Evolutionary conservation across 2,888 invertebrate species (phyloP), one percentile per base, ranked within the genome.

Genomic region (Aplocera efformata): DNA sequence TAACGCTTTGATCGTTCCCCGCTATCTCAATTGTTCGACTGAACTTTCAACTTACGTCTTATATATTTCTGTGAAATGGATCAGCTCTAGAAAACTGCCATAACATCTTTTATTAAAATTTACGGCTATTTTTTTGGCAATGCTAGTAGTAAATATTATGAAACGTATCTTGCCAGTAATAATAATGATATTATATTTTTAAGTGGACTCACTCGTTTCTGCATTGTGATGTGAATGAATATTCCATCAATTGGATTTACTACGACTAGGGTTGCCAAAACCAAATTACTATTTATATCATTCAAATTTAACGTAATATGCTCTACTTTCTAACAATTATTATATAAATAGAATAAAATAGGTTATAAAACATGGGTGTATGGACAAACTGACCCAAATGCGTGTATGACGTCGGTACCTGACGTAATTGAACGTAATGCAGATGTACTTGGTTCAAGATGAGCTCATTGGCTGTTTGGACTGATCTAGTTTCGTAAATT

Each of bases 341-440:
- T 53, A 50, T 65, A 68, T 67, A 68, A 74, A 79, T 77, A 79
- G 72, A 70, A 60, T 62, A 72, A 78, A 79, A 75, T 78, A 70
- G 72, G 76, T 71, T 76, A 70, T 82, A 77, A 74, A 77, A 73
- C 68, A 70, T 64, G 67, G 61, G 63, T 69, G 71, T 74, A 77
- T 72, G 73, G 73, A 72, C 73, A 72, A 67, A 63, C 69, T 83
- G 84, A 84, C 83, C 84, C 68, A 78, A 80, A 82, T 83, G 72
- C 59, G 56, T 48, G 60, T 58, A 67, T 85, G 84, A 85, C 84
- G 84, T 68, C 58, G 56, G 63, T 55, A 59, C 57, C 64, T 79
- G 77, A 84, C 78, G 83, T 82, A 75, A 82, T 57, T 52, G 53
- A 52, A 61, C 67, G 67, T 68, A 68, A 76, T 60, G 48, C 55